These are phyloP conservation scores for Oxystoma pomonae DNA, from an alignment of 2,888 invertebrate genomes.

Conservation along the genomic window DNA sequence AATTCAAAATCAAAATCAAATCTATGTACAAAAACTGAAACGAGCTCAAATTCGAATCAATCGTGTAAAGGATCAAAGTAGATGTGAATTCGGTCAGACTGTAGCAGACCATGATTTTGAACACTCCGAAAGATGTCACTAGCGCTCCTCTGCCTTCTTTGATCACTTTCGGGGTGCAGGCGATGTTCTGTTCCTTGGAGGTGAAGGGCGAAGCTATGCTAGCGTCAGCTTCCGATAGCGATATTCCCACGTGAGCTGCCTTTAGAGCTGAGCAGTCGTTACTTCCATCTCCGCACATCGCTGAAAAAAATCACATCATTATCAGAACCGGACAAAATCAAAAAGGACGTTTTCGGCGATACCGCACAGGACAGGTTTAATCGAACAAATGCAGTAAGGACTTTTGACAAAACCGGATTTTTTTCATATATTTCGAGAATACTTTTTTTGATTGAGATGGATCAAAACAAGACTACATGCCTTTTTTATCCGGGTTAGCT, in stretches of 20 bases:
- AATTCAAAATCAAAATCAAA: slow-evolving; percentile 57
- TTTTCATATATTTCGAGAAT: too few relatives aligned
- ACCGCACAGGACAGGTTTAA: too few relatives aligned
- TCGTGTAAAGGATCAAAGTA: slow-evolving; percentile 79
- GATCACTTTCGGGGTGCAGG: slow-evolving; percentile 76
- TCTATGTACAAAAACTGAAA: slow-evolving; percentile 65
- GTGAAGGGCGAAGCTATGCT: slow-evolving; percentile 95
- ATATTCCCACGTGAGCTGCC: slow-evolving; percentile 89
- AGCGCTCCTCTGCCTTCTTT: slow-evolving; percentile 90
- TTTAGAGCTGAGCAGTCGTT: slow-evolving; percentile 95
- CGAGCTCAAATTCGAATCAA: slow-evolving; percentile 59
- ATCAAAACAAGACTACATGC: too few relatives aligned
- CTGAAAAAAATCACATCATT: slow-evolving; percentile 51
- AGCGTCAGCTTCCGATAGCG: slow-evolving; percentile 86
- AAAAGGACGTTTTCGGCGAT: too few relatives aligned
- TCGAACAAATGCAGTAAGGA: too few relatives aligned
- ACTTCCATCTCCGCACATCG: slow-evolving; percentile 96
- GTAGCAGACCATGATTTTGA: slow-evolving; percentile 97
- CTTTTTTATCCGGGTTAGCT: too few relatives aligned
- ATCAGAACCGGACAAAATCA: too few relatives aligned
- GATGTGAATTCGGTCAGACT: slow-evolving; percentile 89
- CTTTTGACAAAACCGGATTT: too few relatives aligned
- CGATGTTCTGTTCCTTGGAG: slow-evolving; percentile 77
- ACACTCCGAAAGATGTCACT: slow-evolving; percentile 94
- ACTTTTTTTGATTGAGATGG: too few relatives aligned